These are phyloP conservation scores for Parnassius mnemosyne DNA, from an alignment of 2,888 invertebrate species.

Conservation along the genomic window DNA sequence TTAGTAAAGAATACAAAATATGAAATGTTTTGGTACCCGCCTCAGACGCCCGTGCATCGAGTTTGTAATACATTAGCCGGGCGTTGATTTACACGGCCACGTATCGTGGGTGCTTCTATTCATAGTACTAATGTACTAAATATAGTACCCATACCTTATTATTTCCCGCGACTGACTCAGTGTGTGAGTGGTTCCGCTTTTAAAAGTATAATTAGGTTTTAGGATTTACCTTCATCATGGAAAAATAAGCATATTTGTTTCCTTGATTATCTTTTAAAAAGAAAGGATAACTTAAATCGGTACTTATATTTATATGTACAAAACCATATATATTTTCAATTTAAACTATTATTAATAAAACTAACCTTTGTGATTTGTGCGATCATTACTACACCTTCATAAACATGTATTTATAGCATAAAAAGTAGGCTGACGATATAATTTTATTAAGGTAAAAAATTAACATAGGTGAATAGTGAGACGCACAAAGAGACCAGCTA, in stretches of 20 bases:
- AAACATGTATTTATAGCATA: background rate
- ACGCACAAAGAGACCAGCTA: slow-evolving; percentile 28
- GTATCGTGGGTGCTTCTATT: slow-evolving; percentile 74
- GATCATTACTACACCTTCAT: background rate
- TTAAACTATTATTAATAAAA: no score
- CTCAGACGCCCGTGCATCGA: slow-evolving; percentile 48
- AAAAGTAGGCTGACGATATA: background rate
- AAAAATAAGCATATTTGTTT: slow-evolving; percentile 14
- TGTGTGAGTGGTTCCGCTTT: slow-evolving; percentile 57
- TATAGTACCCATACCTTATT: slow-evolving; percentile 76
- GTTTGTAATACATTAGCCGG: slow-evolving; percentile 72
- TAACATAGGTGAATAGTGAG: slow-evolving; percentile 17
- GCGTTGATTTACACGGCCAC: slow-evolving; percentile 74
- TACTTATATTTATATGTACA: no score
- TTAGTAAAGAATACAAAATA: slow-evolving; percentile 33
- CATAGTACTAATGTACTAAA: slow-evolving; percentile 77
- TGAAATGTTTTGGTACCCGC: slow-evolving; percentile 33
- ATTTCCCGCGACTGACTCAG: slow-evolving; percentile 71
- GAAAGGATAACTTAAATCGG: no score
- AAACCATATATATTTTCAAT: no score
- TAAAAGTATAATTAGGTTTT: slow-evolving; percentile 40
- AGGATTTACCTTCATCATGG: slow-evolving; percentile 20
- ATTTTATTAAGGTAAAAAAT: slow-evolving; percentile 3
- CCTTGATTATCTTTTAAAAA: slow-evolving; percentile 13
- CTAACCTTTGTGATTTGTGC: no score